Percentiles rank a stretch among this genome's conserved stretches.
phyloP scores from a whole-genome alignment of 2,797 vertebrate species.

The Neosilurus hyrtlii region DNA sequence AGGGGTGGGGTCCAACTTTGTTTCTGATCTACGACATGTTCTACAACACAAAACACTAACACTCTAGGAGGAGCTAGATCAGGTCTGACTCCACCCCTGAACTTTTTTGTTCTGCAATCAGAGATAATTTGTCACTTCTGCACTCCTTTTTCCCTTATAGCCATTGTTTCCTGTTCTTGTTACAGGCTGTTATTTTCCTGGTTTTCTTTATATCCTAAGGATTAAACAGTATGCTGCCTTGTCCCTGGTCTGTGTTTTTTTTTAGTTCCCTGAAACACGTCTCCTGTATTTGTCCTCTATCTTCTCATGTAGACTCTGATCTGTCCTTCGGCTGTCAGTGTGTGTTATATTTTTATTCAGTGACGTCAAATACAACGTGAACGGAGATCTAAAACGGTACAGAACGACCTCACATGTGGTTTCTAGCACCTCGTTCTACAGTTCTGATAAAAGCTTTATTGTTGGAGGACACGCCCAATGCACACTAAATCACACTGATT shows the following conservation, averaged over 20 bases:
- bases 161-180: neutral
- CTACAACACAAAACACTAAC: neutral
- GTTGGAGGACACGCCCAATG: neutral
- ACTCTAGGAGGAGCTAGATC: neutral
- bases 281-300: slow-evolving; percentile 10
- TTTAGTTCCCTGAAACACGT: neutral
- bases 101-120: neutral
- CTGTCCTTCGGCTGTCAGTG: neutral
- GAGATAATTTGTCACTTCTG: neutral
- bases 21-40: neutral
- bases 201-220: neutral
- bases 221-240: neutral
- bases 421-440: neutral
- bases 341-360: neutral
- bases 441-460: neutral
- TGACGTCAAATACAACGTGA: neutral
- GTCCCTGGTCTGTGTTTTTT: neutral
- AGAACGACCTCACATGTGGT: neutral
- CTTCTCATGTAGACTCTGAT: neutral
- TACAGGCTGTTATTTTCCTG: neutral
- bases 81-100: neutral
- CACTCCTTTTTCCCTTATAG: neutral
- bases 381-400: neutral
- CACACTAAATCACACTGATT: neutral
- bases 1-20: neutral